phyloP scores from a whole-genome alignment of 2,888 invertebrate genomes.

The Sesamia inferens region DNA sequence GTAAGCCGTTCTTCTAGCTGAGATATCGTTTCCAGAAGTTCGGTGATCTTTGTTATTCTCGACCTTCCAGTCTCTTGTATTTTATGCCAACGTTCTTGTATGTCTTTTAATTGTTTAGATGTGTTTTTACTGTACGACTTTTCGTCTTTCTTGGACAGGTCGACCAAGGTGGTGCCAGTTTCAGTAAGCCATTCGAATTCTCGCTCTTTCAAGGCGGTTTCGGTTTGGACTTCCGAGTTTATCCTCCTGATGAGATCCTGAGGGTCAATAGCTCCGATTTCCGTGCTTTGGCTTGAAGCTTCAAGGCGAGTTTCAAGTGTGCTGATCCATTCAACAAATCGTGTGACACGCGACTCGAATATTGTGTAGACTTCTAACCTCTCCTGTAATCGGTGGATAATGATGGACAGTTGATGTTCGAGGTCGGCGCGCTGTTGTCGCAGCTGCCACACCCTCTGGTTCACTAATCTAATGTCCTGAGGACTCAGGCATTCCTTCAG shows the following conservation, averaged over 20 bases:
- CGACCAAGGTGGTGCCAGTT: constrained; percentile 92
- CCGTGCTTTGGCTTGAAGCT: constrained; percentile 87
- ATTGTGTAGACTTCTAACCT: constrained; percentile 92
- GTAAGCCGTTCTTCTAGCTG: constrained; percentile 93
- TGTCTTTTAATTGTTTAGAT: constrained; percentile 90
- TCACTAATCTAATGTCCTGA: constrained; percentile 94
- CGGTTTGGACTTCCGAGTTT: constrained; percentile 93
- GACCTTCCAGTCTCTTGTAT: constrained; percentile 91
- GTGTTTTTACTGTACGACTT: constrained; percentile 87
- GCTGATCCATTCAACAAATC: constrained; percentile 93
- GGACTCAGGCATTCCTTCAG: constrained; percentile 96
- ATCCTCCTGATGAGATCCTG: constrained; percentile 93
- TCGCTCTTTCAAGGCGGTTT: constrained; percentile 93
- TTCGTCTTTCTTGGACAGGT: constrained; percentile 91
- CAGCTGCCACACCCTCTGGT: constrained; percentile 94
- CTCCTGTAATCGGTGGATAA: constrained; percentile 93
- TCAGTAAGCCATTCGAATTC: constrained; percentile 94
- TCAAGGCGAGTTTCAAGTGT: constrained; percentile 92
- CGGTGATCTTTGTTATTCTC: constrained; percentile 93
- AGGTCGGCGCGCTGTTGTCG: constrained; percentile 95
- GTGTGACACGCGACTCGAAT: constrained; percentile 92
- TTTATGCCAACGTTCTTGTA: constrained; percentile 92
- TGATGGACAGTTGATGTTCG: constrained; percentile 93
- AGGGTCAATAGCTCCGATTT: constrained; percentile 91
- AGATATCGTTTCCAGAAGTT: constrained; percentile 92